Conservation (phyloP, 1,140 invertebrate species). For the Musca domestica region DNA sequence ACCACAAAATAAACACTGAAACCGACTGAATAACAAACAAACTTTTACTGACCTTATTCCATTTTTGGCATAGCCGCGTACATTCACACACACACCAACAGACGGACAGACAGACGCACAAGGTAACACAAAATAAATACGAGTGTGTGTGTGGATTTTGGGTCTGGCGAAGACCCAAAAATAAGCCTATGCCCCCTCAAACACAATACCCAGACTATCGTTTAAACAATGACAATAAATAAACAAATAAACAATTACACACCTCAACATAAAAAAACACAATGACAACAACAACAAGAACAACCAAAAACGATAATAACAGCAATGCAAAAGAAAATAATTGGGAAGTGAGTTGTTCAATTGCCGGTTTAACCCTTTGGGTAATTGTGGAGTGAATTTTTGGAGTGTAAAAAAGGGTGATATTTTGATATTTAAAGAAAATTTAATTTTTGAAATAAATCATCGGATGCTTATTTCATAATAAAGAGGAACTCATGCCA, state of each 20-base stretch:
- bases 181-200: background rate
- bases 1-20: background rate
- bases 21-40: background rate
- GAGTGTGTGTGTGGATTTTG: no score
- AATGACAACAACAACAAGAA: background rate
- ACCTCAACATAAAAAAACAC: background rate
- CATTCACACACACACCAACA: no score
- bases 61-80: background rate
- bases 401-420: no score
- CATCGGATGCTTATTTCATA: no score
- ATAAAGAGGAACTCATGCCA: no score
- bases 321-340: background rate
- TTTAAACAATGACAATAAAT: background rate
- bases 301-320: background rate
- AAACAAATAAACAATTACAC: background rate
- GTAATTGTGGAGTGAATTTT: no score
- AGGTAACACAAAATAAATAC: no score
- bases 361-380: no score
- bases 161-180: no score
- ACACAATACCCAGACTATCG: background rate
- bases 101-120: no score
- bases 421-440: no score
- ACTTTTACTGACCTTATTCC: constrained; percentile 9
- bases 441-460: no score
- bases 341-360: background rate